These are phyloP conservation scores for Peromyscus leucopus DNA, from an alignment of 2,113 vertebrate species.

Conservation along the genomic window DNA sequence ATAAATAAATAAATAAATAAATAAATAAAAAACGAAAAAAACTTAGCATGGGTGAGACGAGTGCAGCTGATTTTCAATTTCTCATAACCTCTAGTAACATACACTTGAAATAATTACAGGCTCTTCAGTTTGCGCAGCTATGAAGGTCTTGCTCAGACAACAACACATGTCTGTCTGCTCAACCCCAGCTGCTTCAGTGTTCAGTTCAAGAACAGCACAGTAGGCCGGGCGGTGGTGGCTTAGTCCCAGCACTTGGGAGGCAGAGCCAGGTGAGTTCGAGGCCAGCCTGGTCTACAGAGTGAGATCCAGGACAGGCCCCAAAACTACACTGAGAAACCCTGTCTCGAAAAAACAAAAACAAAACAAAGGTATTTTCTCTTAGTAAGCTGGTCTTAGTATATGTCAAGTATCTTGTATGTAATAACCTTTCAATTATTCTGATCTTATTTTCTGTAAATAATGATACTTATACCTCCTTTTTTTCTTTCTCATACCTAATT, in stretches of 20 bases:
- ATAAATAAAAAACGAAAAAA: background rate
- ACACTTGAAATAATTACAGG: background rate
- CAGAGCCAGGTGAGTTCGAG: no score
- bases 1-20: no score
- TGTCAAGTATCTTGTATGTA: background rate
- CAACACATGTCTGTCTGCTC: background rate
- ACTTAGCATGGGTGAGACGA: background rate
- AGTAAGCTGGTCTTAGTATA: background rate
- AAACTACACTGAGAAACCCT: no score
- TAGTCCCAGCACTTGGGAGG: no score
- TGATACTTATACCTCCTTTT: background rate
- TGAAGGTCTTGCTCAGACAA: background rate
- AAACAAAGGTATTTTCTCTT: background rate
- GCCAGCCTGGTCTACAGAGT: no score
- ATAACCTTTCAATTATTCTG: slow-evolving; percentile 9
- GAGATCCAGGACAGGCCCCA: no score
- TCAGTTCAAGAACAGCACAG: background rate
- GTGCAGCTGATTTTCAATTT: background rate
- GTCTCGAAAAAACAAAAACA: no score
- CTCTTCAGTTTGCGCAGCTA: background rate
- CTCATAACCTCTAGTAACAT: background rate
- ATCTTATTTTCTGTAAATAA: background rate
- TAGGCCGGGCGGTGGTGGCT: no score
- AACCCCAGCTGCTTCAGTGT: background rate
- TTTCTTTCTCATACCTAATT: slow-evolving; percentile 24